phyloP scores from a whole-genome alignment of 2,113 vertebrate genomes.

The Pangasianodon gigas region DNA sequence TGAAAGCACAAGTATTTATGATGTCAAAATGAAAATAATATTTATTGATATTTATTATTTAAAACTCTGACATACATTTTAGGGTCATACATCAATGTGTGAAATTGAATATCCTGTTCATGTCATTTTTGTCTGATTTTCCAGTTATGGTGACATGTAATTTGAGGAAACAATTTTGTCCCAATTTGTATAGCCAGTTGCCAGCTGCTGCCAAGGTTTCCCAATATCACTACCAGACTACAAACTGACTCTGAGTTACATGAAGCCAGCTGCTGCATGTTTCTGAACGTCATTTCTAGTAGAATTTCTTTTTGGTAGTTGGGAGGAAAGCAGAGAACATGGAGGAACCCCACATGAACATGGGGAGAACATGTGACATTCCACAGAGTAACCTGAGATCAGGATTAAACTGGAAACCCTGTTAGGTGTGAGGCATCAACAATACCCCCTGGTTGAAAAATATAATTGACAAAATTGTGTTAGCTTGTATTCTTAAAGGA shows the following conservation, averaged over 20 bases:
- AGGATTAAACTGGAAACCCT: not conserved
- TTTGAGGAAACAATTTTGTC: constrained; percentile 14
- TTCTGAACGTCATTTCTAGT: not conserved
- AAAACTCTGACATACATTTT: not conserved
- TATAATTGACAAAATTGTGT: not conserved
- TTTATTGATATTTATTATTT: not conserved
- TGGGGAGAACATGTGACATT: not conserved
- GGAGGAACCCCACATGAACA: not conserved
- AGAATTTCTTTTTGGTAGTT: not conserved
- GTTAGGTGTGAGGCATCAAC: not conserved
- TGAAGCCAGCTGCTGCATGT: not conserved
- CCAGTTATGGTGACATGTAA: not conserved
- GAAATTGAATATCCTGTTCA: not conserved
- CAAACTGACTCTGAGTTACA: not conserved
- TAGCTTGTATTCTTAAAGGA: not conserved
- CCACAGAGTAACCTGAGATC: not conserved
- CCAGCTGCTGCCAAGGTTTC: constrained; percentile 15
- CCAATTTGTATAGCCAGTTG: not conserved
- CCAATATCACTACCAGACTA: not conserved
- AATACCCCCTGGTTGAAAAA: not conserved
- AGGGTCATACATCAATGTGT: not conserved
- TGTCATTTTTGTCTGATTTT: not conserved
- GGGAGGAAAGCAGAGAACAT: not conserved
- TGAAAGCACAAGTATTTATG: not conserved
- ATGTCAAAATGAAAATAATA: not conserved